Evolutionary conservation across 2,888 invertebrate genomes (phyloP), one percentile per base, ranked within the genome.

Genomic region (Sinodicranocentrus sp.): DNA sequence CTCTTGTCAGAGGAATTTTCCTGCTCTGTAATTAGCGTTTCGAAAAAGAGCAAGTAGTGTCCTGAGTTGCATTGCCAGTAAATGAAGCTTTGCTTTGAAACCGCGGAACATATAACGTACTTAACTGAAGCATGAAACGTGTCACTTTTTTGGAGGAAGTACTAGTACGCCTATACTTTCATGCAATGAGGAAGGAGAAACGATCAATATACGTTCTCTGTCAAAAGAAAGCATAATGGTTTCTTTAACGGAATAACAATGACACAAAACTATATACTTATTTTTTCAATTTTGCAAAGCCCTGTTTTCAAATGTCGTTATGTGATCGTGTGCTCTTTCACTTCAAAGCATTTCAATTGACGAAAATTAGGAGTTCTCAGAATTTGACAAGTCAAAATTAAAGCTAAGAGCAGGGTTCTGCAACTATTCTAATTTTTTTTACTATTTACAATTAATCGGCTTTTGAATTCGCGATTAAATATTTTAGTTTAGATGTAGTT

Each of bases 21-120:
- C n/a, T 59, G 59, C 59, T 59, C 43, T 72, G 57, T 72, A 72
- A 72, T 72, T 72, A 72, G 17, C 1, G n/a, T 59, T 72, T 57
- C 59, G 28, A 23, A 65, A 43, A 39, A 65, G 21, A 19, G 25
- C n/a, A n/a, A n/a, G n/a, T n/a, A n/a, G n/a, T n/a, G n/a, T n/a
- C n/a, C n/a, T 61, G 67, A n/a, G 33, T 59, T 15, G n/a, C 33
- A 33, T 33, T 33, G 33, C 33, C 5, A 33, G 33, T 33, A 3
- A 48, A 2, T 48, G 48, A 6, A 48, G 15, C 48, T 3, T 48
- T n/a, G 5, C 48, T 48, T 48, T 48, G 48, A 48, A 2, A 48
- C 10, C 10, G 21, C 2, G 57, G 57, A 39, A 8, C 3, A 6
- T 21, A 43, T 21, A 65, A 48, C 15, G 15, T 48, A 15, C 48